These are phyloP conservation scores for Hippoglossus hippoglossus DNA, from an alignment of 2,797 vertebrate species.

Conservation along the genomic window DNA sequence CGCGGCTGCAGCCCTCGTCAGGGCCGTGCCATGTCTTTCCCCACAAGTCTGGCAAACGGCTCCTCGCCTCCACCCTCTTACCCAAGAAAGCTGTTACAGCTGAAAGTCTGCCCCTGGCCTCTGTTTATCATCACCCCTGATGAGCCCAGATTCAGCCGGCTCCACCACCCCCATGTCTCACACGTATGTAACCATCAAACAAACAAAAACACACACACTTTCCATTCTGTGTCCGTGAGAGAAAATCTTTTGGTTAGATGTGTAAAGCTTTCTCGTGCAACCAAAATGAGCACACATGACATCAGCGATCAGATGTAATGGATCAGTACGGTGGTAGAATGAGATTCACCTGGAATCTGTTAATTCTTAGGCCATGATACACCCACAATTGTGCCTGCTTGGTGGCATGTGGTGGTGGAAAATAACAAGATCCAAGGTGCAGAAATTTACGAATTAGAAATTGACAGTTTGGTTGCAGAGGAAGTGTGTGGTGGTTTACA, in stretches of 20 bases:
- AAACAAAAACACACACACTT: constrained; percentile 15
- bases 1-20: constrained; percentile 30
- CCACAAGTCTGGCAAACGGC: constrained; percentile 25
- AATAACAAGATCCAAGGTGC: background rate
- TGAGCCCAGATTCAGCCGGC: constrained; percentile 3
- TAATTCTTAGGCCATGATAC: background rate
- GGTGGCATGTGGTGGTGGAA: background rate
- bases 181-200: background rate
- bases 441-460: background rate
- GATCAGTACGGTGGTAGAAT: background rate
- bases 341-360: constrained; percentile 4
- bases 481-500: background rate
- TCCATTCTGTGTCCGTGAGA: background rate
- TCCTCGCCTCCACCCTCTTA: constrained; percentile 33
- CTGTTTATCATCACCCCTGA: constrained; percentile 43
- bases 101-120: constrained; percentile 10
- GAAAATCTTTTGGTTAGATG: constrained; percentile 8
- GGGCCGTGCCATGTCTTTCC: constrained; percentile 35
- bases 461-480: background rate
- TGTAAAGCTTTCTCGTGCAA: constrained; percentile 28
- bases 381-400: background rate
- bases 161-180: constrained; percentile 8
- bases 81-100: constrained; percentile 13
- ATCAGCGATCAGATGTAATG: constrained; percentile 11
- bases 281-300: constrained; percentile 21